Evolutionary conservation across 2,888 invertebrate species (phyloP), one percentile per base, ranked within the genome.

Genomic region (Aproaerema taeniolella): DNA sequence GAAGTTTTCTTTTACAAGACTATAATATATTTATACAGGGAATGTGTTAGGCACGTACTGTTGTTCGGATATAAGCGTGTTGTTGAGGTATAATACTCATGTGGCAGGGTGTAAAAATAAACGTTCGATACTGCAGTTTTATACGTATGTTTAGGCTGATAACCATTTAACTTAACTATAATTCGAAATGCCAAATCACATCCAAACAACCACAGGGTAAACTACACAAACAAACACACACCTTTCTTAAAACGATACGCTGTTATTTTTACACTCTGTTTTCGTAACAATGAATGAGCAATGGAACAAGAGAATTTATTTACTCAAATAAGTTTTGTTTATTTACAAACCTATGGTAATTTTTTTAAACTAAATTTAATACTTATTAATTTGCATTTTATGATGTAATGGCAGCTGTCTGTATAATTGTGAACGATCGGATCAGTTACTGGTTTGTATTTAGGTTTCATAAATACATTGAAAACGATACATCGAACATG

Each of bases 261-360:
- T 43, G 49, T 75, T 81, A 75, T 80, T 80, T 82, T 74, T 83
- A 83, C 85, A 82, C 80, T 74, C 82, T 75, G 78, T 58, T 67
- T 65, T 62, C 47, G 66, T 69, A 75, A 80, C 80, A 81, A 75
- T 80, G 82, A 77, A 80, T 70, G 83, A 85, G 82, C 83, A 76
- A 83, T 74, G 80, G n/a, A 83, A 81, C 83, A 85, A 81, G 82
- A 83, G 83, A 85, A 85, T 85, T 85, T 85, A 85, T 83, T 83
- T 83, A 85, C 82, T 82, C 81, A 78, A 76, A 78, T 85, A 81
- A 80, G 80, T 79, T 82, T 78, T 79, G 71, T 70, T 71, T 69
- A 68, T 53, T 55, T 50, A 78, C 76, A 69, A n/a, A n/a, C n/a
- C n/a, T n/a, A 76, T 80, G 67, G 75, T 71, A 64, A 67, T 68